Base-by-base conservation (phyloP, 2,113 vertebrate genomes). In the Lasiurus cinereus region DNA sequence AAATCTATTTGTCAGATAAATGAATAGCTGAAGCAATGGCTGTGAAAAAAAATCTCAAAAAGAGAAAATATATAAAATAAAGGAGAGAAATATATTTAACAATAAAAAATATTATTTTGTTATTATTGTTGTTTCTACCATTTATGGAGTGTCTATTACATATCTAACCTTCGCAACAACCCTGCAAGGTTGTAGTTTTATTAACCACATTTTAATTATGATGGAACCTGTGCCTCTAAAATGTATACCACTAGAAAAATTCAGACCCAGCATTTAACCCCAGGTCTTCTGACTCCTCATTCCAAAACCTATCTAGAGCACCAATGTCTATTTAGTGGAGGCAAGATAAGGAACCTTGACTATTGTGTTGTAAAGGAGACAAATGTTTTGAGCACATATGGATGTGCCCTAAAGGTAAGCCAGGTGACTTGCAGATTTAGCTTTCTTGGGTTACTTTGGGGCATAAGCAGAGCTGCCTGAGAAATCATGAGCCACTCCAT, bases 401-500 rank as follows among this genome's bases (percentile, higher is more conserved):
- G 46, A 73, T 52, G 4, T 29, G 39, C 19, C 22, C 21, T 80
- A 88, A 83, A 96, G 92, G 92, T 93, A 88, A 85, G n/a, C 31
- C 84, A 96, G 84, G 94, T 93, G 76, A 79, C 74, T 77, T 39
- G 80, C 50, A 67, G 21, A 70, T 56, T 70, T 33, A 8, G 4
- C 43, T 27, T 77, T 79, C 80, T 82, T 90, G 56, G 72, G 73
- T 77, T 91, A 90, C 77, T 48, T 4, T 64, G 88, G 76, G 84
- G 33, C 82, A 52, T 46, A 67, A 90, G 46, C 56, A 92, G 80
- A 90, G 80, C 88, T 88, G 77, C 94, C 85, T 90, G 88, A 59
- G 73, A 93, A 83, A 94, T 97, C 94, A 69, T 2, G 27, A 94
- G 73, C 70, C 91, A 96, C 94, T 82, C 93, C 73, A 88, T 90